Evolutionary conservation across 2,797 vertebrate species (phyloP), one percentile per base, ranked within the genome.

Genomic region (Siniperca obscura): DNA sequence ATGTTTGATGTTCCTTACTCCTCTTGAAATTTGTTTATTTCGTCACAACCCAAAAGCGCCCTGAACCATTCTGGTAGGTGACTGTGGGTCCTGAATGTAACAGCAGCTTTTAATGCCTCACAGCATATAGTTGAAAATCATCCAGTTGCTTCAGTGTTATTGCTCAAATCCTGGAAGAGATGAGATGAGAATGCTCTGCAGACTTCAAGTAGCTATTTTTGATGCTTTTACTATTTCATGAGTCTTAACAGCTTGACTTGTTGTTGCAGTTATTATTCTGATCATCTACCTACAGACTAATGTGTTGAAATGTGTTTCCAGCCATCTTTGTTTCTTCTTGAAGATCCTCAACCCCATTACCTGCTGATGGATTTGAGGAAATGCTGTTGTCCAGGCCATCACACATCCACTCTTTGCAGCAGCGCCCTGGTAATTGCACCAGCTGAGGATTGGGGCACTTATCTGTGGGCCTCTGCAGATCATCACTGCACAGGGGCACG

Each of bases 391-490:
- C 61, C 60, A 48, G 56, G 56, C 76, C 56, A 21, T 94, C 91
- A 0, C 97, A 97, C 86, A 95, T 82, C 97, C 97, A 97, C 89
- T 96, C 95, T 0, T 94, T 96, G 69, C 97, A 97, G 93, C 97
- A 97, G 76, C 92, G 95, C 1, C 97, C 96, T 0, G 95, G 95
- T 1, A 95, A 65, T 30, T 94, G 90, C 3, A 97, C 82, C 0
- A 94, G 94, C 69, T 86, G 91, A 0, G 96, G 96, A 64, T 82
- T 52, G 27, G 94, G 95, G 36, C 97, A 97, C 75, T 94, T 94
- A 0, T 93, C 88, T 34, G 89, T 91, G 56, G 96, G 96, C 77
- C 95, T 91, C 53, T 93, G 94, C 6, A 97, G 66, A 0, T 97
- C 95, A 70, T 96, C 94, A 1, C 84, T 94, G 91, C 97, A 97